A percentile compares a stretch with the other conserved stretches of the same genome.
These are phyloP conservation scores for Holothuria leucospilota DNA, from an alignment of 53 echinoderm and acorn worm species.

Conservation along the genomic window DNA sequence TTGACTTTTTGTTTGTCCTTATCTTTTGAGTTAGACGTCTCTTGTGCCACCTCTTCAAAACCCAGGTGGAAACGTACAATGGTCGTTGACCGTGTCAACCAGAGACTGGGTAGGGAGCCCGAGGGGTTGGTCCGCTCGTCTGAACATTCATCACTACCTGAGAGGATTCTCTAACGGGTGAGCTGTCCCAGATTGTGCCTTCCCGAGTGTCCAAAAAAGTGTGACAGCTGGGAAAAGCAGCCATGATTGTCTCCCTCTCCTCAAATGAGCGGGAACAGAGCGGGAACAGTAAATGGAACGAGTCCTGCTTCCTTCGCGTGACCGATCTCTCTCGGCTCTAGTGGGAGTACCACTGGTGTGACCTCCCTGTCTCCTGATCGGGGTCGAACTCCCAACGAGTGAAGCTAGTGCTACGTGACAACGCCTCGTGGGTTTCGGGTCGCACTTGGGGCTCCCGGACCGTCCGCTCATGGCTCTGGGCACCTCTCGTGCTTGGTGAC, in stretches of 20 bases:
- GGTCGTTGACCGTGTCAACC: background rate
- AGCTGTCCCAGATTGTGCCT: background rate
- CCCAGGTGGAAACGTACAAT: background rate
- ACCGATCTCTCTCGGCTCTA: background rate
- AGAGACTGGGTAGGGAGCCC: background rate
- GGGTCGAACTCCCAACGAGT: background rate
- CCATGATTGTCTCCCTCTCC: slow-evolving; percentile 3
- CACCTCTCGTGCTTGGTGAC: background rate
- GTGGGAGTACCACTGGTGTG: background rate
- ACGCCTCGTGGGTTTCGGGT: background rate
- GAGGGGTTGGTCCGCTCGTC: background rate
- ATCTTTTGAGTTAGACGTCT: background rate
- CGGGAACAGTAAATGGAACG: background rate
- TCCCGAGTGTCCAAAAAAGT: background rate
- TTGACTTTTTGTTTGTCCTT: slow-evolving; percentile 22
- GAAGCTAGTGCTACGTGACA: background rate
- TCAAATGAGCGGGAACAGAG: background rate
- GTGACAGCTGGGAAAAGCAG: slow-evolving; percentile 14
- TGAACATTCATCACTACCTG: background rate
- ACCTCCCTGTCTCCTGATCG: background rate
- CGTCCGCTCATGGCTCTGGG: no score
- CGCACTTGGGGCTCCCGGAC: background rate
- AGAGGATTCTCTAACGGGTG: background rate
- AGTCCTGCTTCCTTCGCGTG: background rate
- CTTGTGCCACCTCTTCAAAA: background rate